A percentile compares a stretch with the other conserved stretches of the same genome.
These are phyloP conservation scores for Strigamia maritima DNA, from an alignment of 2,888 invertebrate genomes.

Conservation along the genomic window DNA sequence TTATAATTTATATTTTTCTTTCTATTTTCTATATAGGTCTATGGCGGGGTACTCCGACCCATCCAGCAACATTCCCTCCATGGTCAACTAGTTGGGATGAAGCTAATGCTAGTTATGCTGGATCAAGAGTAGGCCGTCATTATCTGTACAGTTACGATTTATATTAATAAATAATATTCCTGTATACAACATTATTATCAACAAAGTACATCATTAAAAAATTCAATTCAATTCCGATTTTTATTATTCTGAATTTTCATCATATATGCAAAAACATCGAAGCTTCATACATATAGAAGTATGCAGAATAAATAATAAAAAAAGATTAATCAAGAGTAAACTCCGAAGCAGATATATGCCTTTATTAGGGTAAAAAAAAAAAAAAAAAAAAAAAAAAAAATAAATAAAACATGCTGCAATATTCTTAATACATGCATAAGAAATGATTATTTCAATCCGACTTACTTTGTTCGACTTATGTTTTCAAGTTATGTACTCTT, in stretches of 20 bases:
- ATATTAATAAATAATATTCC: constrained; percentile 20
- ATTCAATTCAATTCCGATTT: background rate
- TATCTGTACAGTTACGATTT: constrained; percentile 35
- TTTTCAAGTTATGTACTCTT: background rate
- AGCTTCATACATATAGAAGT: too few species aligned
- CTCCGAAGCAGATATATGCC: background rate
- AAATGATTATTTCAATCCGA: background rate
- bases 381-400: too few species aligned
- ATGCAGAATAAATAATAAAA: background rate
- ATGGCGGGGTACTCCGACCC: constrained; percentile 14
- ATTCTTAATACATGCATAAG: background rate
- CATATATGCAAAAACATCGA: background rate
- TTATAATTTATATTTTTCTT: background rate
- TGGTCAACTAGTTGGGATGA: constrained; percentile 33
- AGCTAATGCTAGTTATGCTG: background rate
- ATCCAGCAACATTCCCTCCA: constrained; percentile 25
- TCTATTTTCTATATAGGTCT: background rate
- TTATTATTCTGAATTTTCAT: background rate
- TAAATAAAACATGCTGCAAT: background rate
- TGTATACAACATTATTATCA: background rate
- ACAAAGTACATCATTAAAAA: background rate
- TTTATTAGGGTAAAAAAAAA: background rate
- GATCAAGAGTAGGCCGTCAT: constrained; percentile 33
- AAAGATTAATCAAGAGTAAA: background rate
- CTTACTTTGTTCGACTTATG: background rate